phyloP scores from a whole-genome alignment of 92 coral and sea anemone species.

The Zoanthus gigantus region DNA sequence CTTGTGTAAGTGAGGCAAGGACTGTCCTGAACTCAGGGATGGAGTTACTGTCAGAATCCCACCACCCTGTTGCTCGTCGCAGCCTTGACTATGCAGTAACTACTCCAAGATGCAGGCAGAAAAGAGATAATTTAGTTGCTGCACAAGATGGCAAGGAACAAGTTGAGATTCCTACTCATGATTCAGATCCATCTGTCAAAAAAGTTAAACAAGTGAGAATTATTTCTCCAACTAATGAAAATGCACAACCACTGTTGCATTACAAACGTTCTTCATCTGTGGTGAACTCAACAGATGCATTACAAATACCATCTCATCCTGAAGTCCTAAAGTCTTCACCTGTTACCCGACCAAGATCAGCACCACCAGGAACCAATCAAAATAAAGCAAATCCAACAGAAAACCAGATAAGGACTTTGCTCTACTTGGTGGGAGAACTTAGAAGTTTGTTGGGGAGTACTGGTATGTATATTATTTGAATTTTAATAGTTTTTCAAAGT shows the following conservation, averaged over 20 bases:
- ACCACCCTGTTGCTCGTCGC: conserved; percentile 64
- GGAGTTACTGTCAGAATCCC: conserved; percentile 23
- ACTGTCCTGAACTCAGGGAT: conserved; percentile 47
- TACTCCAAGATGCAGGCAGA: conserved; percentile 2
- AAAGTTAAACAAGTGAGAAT: conserved; percentile 77
- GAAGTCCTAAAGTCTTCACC: conserved; percentile 12
- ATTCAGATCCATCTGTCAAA: conserved; percentile 15
- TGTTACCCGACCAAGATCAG: conserved; percentile 39
- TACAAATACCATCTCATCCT: neutral
- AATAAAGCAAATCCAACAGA: conserved; percentile 60
- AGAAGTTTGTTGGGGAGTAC: conserved; percentile 79
- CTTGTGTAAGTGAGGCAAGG: conserved; percentile 31
- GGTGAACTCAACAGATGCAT: neutral
- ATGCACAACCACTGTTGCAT: conserved; percentile 7
- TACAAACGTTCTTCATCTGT: neutral
- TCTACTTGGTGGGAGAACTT: conserved; percentile 86
- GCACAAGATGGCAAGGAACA: neutral
- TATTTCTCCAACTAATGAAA: conserved; percentile 66
- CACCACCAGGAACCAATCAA: conserved; percentile 41
- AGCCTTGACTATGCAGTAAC: conserved; percentile 76
- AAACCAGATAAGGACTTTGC: conserved; percentile 78
- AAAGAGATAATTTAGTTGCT: neutral
- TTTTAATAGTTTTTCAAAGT: neutral
- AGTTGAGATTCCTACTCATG: conserved; percentile 19
- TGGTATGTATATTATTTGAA: conserved; percentile 58